Conservation (phyloP, 2,888 invertebrate genomes). For the Dicyrtomina minuta region DNA sequence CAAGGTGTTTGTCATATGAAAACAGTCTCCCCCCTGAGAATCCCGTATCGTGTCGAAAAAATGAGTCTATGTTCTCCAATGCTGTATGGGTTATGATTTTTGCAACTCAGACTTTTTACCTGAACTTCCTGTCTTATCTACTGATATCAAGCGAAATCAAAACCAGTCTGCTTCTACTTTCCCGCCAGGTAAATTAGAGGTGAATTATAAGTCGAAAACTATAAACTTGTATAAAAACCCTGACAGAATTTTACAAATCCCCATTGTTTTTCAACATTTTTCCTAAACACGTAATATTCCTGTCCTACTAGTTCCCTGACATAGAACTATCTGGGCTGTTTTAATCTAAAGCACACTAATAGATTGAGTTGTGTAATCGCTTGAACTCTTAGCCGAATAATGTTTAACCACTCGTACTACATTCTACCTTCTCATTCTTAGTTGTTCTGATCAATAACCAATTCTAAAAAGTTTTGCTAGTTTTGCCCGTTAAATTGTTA, state of each 20-base stretch:
- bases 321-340: no score
- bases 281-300: no score
- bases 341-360: no score
- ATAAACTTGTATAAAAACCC: no score
- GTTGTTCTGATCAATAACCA: no score
- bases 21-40: slow-evolving; percentile 66
- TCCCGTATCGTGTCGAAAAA: slow-evolving; percentile 60
- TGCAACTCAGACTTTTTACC: slow-evolving; percentile 63
- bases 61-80: slow-evolving; percentile 57
- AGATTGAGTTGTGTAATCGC: not conserved
- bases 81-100: slow-evolving; percentile 64
- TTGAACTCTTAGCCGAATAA: not conserved
- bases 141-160: slow-evolving; percentile 15
- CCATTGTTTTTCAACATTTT: no score
- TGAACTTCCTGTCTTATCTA: slow-evolving; percentile 48
- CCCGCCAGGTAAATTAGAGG: slow-evolving; percentile 18
- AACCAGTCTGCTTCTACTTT: slow-evolving; percentile 4
- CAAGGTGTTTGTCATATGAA: slow-evolving; percentile 61
- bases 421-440: no score
- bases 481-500: no score
- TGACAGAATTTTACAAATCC: no score
- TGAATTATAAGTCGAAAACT: not conserved
- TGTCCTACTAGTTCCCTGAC: no score
- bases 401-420: not conserved
- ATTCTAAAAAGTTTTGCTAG: no score